Evolutionary conservation across 2,888 invertebrate genomes (phyloP), one percentile per base, ranked within the genome.

Genomic region (Heterodera filipjevi): DNA sequence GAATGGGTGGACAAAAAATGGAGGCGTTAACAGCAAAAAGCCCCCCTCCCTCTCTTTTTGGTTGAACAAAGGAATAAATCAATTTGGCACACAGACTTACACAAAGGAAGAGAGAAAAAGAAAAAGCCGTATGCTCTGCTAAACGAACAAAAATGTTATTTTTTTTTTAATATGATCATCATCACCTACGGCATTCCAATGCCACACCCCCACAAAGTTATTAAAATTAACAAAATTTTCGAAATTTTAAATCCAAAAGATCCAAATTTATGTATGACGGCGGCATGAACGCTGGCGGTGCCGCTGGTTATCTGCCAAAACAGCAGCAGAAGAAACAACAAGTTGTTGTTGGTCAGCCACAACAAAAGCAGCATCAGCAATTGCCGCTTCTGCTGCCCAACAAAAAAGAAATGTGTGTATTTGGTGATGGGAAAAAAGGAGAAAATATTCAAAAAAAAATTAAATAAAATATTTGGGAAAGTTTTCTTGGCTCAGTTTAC

Each of bases 251-350:
- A 39, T 39, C 39, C 39, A 39, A 39, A 39, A 39, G 39, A 12
- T 10, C 39, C 12, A 16, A 53, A 22, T 53, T 53, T n/a, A n/a
- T n/a, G n/a, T 53, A 53, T 22, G 53, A 22, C 19, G 19, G 2
- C 6, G 19, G 53, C 12, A 16, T 46, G n/a, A n/a, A n/a, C 16
- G 46, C 14, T 22, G 53, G 16, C 6, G 53, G 33, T 66, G 66
- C n/a, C 16, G 66, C 30, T 2, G 27, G 33, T 16, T 66, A 73
- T 66, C 78, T 35, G 39, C 59, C n/a, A 30, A 71, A 77, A 49
- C 76, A 76, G 44, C 79, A 77, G 71, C 79, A 79, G 53, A 3
- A 32, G 46, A n/a, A 14, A 14, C 22, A 16, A n/a, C 76, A 76
- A 30, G 35, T n/a, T 27, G 14, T 27, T 2, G 66, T 14, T 33